phyloP scores from a whole-genome alignment of 2,113 vertebrate species.

The Cariama cristata region DNA sequence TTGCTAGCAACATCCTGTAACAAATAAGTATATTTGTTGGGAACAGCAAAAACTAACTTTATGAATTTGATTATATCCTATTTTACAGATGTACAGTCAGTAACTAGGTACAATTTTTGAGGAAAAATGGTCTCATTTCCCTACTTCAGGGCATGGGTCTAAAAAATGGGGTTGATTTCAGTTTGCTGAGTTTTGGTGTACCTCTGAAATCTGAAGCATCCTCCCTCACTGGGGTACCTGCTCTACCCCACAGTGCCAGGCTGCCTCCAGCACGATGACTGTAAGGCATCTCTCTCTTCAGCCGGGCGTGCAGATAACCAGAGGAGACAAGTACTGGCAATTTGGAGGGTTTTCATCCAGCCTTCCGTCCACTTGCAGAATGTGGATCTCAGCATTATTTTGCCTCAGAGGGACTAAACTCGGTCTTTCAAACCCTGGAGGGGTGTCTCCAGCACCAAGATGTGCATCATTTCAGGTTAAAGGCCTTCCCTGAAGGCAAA shows the following conservation, averaged over 20 bases:
- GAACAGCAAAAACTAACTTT: neutral
- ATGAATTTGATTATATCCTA: neutral
- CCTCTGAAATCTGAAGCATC: neutral
- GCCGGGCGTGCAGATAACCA: neutral
- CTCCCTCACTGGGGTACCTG: neutral
- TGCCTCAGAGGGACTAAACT: neutral
- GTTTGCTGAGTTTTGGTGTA: neutral
- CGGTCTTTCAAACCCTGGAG: neutral
- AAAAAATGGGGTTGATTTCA: neutral
- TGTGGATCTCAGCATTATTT: neutral
- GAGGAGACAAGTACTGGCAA: neutral
- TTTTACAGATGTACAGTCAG: neutral
- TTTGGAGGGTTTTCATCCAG: neutral
- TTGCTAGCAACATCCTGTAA: conserved; percentile 17
- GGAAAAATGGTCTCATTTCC: neutral
- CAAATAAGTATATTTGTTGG: neutral
- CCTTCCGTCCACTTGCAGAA: neutral
- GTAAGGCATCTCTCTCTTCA: neutral
- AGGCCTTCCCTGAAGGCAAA: neutral
- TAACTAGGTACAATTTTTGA: neutral
- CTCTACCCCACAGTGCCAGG: neutral
- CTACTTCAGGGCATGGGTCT: neutral
- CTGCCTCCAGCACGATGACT: neutral
- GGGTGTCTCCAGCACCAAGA: neutral
- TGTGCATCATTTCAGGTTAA: neutral